Conservation (phyloP, 2,797 vertebrate species). For the Falco columbarius region DNA sequence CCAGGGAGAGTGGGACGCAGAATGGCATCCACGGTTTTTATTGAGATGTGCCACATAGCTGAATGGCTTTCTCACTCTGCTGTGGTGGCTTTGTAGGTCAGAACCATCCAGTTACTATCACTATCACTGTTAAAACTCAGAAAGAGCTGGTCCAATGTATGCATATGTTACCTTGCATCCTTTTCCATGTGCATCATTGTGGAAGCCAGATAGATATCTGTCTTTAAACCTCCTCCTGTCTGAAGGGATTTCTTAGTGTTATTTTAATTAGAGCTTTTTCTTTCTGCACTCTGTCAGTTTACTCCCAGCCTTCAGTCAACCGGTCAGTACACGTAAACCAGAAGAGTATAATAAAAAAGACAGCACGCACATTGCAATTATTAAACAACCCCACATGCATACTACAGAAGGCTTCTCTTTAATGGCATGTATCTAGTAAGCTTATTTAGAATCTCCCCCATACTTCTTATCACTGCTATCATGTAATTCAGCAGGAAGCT, state of each 20-base stretch:
- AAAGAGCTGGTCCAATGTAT: background rate
- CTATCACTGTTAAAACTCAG: background rate
- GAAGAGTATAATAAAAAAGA: background rate
- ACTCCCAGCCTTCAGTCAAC: background rate
- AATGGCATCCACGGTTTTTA: background rate
- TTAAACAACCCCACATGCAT: background rate
- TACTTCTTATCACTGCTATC: background rate
- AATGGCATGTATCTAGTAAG: background rate
- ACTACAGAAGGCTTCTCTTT: background rate
- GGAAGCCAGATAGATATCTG: background rate
- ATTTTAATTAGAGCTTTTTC: background rate
- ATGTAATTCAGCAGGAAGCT: background rate
- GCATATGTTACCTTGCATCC: background rate
- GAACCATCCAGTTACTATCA: background rate
- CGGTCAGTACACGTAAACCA: constrained; percentile 1
- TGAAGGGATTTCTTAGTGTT: background rate
- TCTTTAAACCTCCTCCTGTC: background rate
- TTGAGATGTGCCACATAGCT: background rate
- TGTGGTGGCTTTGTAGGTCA: background rate
- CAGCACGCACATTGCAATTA: background rate
- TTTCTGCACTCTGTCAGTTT: background rate
- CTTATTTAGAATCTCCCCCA: background rate
- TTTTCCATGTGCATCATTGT: background rate
- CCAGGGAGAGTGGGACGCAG: background rate
- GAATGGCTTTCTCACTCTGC: background rate